These are phyloP conservation scores for Haemorhous mexicanus DNA, from an alignment of 2,113 vertebrate species.

Conservation along the genomic window DNA sequence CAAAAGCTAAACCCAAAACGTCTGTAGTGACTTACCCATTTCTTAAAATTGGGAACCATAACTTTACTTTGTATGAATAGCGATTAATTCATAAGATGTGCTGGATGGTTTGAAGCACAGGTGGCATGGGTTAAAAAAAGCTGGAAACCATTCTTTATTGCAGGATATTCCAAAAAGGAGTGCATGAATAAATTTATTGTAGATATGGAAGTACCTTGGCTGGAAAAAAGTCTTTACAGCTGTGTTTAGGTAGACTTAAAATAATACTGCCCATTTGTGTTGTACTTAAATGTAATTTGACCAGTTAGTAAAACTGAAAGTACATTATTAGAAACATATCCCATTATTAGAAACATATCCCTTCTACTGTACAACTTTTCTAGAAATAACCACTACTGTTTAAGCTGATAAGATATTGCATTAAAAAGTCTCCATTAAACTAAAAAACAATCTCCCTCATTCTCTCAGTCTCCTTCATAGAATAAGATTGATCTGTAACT, in stretches of 20 bases:
- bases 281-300: neutral
- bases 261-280: neutral
- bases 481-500: neutral
- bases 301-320: neutral
- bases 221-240: neutral
- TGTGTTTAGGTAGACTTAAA: conserved; percentile 22
- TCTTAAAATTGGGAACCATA: neutral
- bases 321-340: neutral
- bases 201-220: neutral
- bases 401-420: neutral
- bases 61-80: neutral
- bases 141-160: neutral
- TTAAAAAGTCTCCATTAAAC: neutral
- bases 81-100: neutral
- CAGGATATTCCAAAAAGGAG: neutral
- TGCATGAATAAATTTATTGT: neutral
- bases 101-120: neutral
- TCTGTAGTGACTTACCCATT: neutral
- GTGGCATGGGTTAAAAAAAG: neutral
- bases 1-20: neutral
- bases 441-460: neutral
- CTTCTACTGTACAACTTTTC: neutral
- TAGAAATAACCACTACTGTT: neutral
- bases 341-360: neutral
- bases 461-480: neutral